Conservation (phyloP, 2,113 vertebrate species). For the Empidonax traillii region DNA sequence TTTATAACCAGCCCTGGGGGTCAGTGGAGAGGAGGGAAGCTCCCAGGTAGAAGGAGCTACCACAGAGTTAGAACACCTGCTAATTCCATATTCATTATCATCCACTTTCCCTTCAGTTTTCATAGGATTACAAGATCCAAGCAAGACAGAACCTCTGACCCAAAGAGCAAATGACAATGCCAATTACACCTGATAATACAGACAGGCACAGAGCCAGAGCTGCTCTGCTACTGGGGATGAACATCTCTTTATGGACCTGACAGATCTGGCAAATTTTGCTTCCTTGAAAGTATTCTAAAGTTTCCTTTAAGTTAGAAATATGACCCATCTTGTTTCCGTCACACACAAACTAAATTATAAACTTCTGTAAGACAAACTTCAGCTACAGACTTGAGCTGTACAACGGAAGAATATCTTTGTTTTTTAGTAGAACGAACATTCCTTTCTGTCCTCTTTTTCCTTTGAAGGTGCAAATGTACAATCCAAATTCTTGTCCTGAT, state of each 20-base stretch:
- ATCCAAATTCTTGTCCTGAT: background rate
- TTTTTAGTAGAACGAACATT: background rate
- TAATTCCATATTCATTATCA: background rate
- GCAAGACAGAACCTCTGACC: background rate
- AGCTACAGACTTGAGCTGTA: background rate
- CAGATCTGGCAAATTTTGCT: background rate
- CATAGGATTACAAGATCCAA: background rate
- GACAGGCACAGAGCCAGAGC: background rate
- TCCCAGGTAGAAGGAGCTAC: background rate
- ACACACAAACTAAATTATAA: background rate
- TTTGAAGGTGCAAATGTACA: background rate
- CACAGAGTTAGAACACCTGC: background rate
- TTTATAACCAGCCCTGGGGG: background rate
- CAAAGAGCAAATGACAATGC: background rate
- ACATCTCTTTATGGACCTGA: background rate
- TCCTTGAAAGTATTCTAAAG: slow-evolving; percentile 1
- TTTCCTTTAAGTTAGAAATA: background rate
- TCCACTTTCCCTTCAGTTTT: background rate
- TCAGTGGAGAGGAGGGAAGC: background rate
- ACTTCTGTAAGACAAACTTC: background rate
- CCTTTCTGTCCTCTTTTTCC: background rate
- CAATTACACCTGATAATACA: background rate
- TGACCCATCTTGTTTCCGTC: background rate
- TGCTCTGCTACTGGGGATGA: background rate
- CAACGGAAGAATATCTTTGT: background rate